Evolutionary conservation across 2,113 vertebrate genomes (phyloP), one percentile per base, ranked within the genome.

Genomic region (Tyto alba): DNA sequence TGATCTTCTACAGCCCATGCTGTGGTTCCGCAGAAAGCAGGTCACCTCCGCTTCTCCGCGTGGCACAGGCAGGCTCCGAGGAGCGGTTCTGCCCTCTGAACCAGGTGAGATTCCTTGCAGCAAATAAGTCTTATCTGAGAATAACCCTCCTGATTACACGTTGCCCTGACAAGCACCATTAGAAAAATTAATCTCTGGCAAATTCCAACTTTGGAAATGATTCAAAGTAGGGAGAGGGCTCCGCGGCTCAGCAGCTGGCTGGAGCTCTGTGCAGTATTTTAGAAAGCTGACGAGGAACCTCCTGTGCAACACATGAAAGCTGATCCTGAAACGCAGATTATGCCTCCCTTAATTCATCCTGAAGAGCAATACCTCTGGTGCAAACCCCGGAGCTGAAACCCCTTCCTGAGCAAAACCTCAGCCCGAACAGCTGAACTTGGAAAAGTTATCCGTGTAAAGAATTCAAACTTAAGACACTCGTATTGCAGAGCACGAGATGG

Each of bases 231-330:
- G 57, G 74, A 85, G 57, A 93, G 77, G 95, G 94, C 89, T 94
- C 56, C 4, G 34, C 56, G 81, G 80, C 85, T 64, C 89, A 76
- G 94, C 89, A 89, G 94, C 95, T 73, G 88, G 93, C 90, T 53
- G 75, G 27, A 78, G 90, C 87, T 52, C 84, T 48, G 74, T 7
- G 57, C 90, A 62, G 84, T 50, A 22, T 64, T 93, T 94, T 71
- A 62, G 56, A 92, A 79, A 72, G 83, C 96, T 93, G 96, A 93
- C 2, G 89, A 95, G 84, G 88, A 96, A 85, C 94, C 95, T 96
- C 84, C 95, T 40, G 78, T 91, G 77, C 91, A 77, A 60, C 69
- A 40, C 78, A 16, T 47, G 88, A 96, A 95, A 96, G 71, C 67
- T 15, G 72, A 96, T 81, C 85, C 93, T 14, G 9, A 90, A 79